A percentile compares a stretch with the other conserved stretches of the same genome.
These are phyloP conservation scores for Eucriotettix oculatus DNA, from an alignment of 2,888 invertebrate genomes.

Conservation along the genomic window DNA sequence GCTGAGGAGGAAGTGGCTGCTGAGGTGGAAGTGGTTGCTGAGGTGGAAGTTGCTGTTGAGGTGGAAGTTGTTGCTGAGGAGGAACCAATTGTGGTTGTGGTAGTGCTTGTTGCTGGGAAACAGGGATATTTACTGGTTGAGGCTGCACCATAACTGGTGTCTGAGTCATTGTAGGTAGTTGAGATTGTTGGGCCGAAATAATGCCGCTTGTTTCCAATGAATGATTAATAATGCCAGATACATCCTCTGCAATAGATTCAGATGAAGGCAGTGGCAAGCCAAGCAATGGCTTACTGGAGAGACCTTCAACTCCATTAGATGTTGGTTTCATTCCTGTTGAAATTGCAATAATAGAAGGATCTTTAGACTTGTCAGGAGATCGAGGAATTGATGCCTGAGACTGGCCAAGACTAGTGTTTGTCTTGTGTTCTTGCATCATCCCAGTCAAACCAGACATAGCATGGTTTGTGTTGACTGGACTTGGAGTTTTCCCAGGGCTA, in stretches of 20 bases:
- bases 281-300: conserved; percentile 1
- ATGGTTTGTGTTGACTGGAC: conserved; percentile 15
- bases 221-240: conserved; percentile 4
- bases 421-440: conserved; percentile 25
- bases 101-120: neutral
- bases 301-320: conserved; percentile 13
- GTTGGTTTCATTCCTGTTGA: conserved; percentile 7
- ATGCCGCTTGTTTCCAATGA: conserved; percentile 1
- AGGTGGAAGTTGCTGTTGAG: no score
- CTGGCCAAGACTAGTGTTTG: conserved; percentile 16
- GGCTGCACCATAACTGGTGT: neutral
- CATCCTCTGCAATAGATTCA: conserved; percentile 7
- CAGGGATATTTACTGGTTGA: neutral
- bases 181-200: no score
- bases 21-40: no score
- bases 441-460: conserved; percentile 21
- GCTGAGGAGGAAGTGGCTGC: no score
- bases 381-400: conserved; percentile 16
- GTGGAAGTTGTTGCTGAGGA: conserved; percentile 7
- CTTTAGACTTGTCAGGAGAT: conserved; percentile 8
- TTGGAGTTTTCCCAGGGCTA: conserved; percentile 23
- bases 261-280: neutral
- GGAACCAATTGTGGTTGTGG: conserved; percentile 8
- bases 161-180: no score
- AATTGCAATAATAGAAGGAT: neutral